Percentiles rank a stretch among this genome's conserved stretches.
Conservation (phyloP, 1,140 invertebrate species). For the Stegodyphus dumicola region DNA sequence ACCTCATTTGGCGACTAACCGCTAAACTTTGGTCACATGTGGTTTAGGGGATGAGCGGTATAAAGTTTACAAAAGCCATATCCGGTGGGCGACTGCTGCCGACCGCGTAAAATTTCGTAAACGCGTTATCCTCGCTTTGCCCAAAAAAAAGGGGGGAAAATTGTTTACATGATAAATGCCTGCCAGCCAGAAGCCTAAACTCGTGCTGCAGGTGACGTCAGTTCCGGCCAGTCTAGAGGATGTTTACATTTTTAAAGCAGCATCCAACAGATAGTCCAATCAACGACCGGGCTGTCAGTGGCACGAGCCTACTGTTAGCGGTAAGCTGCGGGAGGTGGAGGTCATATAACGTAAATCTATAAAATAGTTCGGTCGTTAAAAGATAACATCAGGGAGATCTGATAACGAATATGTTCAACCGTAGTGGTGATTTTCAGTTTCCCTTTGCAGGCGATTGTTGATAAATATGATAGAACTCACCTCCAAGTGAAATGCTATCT, state of each 20-base stretch:
- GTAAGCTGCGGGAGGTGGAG: not conserved
- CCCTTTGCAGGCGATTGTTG: conserved; percentile 7
- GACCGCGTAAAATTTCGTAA: conserved; percentile 1
- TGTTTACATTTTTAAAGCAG: conserved; percentile 42
- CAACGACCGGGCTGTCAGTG: conserved; percentile 34
- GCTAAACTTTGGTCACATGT: conserved; percentile 11
- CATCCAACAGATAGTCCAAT: conserved; percentile 47
- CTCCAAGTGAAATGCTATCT: too few species aligned
- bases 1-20: too few species aligned
- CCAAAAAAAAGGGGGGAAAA: conserved; percentile 2
- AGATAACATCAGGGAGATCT: conserved; percentile 17
- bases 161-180: conserved; percentile 29
- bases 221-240: conserved; percentile 31
- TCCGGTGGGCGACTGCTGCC: conserved; percentile 3
- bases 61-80: conserved; percentile 44
- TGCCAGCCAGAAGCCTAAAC: not conserved
- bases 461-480: conserved; percentile 12
- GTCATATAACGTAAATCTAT: conserved; percentile 16
- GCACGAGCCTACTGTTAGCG: conserved; percentile 19
- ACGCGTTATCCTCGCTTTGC: not conserved
- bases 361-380: conserved; percentile 14
- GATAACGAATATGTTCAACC: conserved; percentile 3
- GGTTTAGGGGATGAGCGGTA: conserved; percentile 24
- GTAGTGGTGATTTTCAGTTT: conserved; percentile 17
- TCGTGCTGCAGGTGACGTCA: conserved; percentile 21